Conservation (phyloP, 2,797 vertebrate genomes). For the Harpagifer antarcticus region DNA sequence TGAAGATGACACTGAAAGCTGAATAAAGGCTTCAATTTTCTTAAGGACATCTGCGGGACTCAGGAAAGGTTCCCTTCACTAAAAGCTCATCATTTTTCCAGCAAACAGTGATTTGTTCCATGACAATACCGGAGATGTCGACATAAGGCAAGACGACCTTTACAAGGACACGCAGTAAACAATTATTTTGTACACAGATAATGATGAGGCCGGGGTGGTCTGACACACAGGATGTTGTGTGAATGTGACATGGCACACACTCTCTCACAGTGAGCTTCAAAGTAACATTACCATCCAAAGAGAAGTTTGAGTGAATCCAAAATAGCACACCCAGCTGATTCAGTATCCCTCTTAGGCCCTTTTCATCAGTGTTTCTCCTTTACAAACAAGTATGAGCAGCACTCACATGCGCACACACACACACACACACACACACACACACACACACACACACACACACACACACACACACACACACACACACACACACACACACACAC, state of each 20-base stretch:
- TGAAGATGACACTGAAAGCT: slow-evolving; percentile 46
- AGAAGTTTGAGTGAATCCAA: slow-evolving; percentile 19
- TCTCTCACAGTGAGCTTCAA: neutral
- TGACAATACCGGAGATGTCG: slow-evolving; percentile 14
- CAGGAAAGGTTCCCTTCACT: slow-evolving; percentile 15
- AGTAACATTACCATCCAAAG: slow-evolving; percentile 1
- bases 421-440: no score
- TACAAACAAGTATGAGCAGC: slow-evolving; percentile 16
- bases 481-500: no score
- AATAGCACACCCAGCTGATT: slow-evolving; percentile 16
- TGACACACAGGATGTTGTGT: slow-evolving; percentile 43
- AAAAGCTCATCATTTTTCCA: slow-evolving; percentile 31
- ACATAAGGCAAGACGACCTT: slow-evolving; percentile 50
- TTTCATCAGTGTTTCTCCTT: slow-evolving; percentile 21
- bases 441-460: no score
- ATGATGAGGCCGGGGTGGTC: slow-evolving; percentile 52
- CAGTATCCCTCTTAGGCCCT: neutral
- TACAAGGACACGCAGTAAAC: slow-evolving; percentile 24
- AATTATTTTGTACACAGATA: slow-evolving; percentile 2
- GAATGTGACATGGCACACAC: neutral
- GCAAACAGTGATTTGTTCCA: slow-evolving; percentile 14
- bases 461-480: no score
- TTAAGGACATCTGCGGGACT: neutral
- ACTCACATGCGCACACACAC: neutral
- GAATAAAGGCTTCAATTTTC: slow-evolving; percentile 23